Percentiles rank a stretch among this genome's conserved stretches.
Evolutionary conservation across 1,140 invertebrate genomes (phyloP).

Genomic region (Lucilia cuprina): DNA sequence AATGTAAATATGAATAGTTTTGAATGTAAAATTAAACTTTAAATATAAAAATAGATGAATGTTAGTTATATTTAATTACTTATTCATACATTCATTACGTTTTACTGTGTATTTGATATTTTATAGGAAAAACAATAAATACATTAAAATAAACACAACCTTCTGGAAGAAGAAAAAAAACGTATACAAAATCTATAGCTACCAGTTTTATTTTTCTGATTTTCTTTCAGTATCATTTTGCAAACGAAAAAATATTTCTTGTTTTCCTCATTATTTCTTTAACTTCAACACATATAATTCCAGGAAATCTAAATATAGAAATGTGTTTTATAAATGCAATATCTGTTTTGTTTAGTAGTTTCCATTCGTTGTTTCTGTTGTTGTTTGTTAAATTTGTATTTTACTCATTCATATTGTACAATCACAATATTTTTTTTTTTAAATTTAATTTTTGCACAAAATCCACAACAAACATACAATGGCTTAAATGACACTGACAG

Average conservation of each 20-base stretch:
- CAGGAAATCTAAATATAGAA: slow-evolving; percentile 2
- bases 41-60: too few relatives aligned
- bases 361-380: not conserved
- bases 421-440: too few relatives aligned
- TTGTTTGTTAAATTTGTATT: not conserved
- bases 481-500: not conserved
- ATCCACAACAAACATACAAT: not conserved
- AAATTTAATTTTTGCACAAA: not conserved
- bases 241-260: not conserved
- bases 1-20: too few relatives aligned
- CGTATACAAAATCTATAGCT: not conserved
- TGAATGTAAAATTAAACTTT: too few relatives aligned
- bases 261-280: not conserved
- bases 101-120: too few relatives aligned
- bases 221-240: not conserved
- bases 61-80: too few relatives aligned
- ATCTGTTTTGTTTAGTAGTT: not conserved
- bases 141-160: too few relatives aligned
- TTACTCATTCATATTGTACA: not conserved
- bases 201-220: not conserved
- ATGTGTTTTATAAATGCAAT: not conserved
- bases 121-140: too few relatives aligned
- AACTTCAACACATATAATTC: not conserved
- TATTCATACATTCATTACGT: too few relatives aligned
- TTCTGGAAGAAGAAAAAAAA: too few relatives aligned